phyloP scores from a whole-genome alignment of 2,888 invertebrate species.

The Epistrophe grossulariae region DNA sequence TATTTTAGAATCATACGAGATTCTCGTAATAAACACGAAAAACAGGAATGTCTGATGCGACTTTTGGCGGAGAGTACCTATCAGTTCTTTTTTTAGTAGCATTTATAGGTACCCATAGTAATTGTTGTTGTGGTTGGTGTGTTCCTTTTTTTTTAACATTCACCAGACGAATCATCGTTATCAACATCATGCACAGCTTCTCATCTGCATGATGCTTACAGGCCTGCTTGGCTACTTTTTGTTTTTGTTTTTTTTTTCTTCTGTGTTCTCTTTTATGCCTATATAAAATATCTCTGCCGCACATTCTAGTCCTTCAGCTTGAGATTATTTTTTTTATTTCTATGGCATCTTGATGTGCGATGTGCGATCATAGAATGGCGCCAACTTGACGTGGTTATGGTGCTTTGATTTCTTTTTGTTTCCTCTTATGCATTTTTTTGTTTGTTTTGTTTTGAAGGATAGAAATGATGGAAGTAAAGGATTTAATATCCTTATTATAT shows the following conservation, averaged over 20 bases:
- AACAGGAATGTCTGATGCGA: constrained; percentile 56
- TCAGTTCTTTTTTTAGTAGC: constrained; percentile 23
- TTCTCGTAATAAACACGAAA: constrained; percentile 66
- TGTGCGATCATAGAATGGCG: constrained; percentile 72
- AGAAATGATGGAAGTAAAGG: no score
- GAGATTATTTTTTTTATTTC: constrained; percentile 50
- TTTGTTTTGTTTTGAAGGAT: background rate
- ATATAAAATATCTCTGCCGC: background rate
- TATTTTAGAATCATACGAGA: constrained; percentile 41
- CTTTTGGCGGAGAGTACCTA: constrained; percentile 14
- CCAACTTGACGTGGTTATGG: constrained; percentile 65
- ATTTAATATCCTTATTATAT: no score
- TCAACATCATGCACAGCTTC: constrained; percentile 39
- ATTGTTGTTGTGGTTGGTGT: no score
- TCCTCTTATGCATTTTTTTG: constrained; percentile 15
- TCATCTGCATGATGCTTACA: constrained; percentile 50
- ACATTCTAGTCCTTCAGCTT: constrained; percentile 47
- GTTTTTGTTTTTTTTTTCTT: background rate
- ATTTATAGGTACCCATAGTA: no score
- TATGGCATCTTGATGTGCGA: constrained; percentile 55
- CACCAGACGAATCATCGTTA: constrained; percentile 60
- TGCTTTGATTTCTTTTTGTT: constrained; percentile 43
- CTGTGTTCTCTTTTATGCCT: constrained; percentile 2
- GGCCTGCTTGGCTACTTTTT: constrained; percentile 3
- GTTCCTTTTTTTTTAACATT: background rate